Base-by-base conservation (phyloP, 1,140 invertebrate species). In the Steinernema feltiae region DNA sequence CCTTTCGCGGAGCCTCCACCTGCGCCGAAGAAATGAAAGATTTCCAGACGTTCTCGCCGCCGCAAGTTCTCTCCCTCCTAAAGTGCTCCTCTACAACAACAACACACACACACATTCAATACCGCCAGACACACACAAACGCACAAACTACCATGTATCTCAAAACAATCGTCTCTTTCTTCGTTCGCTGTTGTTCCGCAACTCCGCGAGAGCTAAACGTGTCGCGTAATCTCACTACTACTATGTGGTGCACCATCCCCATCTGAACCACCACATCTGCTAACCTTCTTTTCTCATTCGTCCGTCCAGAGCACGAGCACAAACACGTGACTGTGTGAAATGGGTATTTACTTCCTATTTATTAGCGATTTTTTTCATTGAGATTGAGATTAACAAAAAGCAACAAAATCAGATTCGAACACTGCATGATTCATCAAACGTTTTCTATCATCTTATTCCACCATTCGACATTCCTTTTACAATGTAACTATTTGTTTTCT, bases 1-100 rank as follows among this genome's bases (percentile, higher is more conserved):
- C 74, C 82, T 18, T 80, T 82, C 24, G 78, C 78, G 21, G 82
- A 81, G 32, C 80, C 83, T 17, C 82, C 78, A 69, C 79, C 77
- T 35, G 53, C 15, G 29, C 74, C 21, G 53, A 75, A 63, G 53
- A 63, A 63, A 27, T 63, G 24, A 63, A 18, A 18, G 7, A 41
- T 7, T 7, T 27, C 12, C 53, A 63, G 24, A 27, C 53, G 2
- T 63, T 27, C 24, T 63, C 12, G 15, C 2, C 7, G 53, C 24
- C 24, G 53, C 24, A 27, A 7, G 15, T 63, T 63, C 12, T 27
- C 53, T 18, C 7, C 35, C n/a, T n/a, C n/a, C n/a, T n/a, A 41
- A 41, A 41, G 35, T 41, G 35, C 35, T 41, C 7, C 35, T 41
- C 18, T 41, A 41, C 7, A 41, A 41, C 35, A 41, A 41, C 18